Evolutionary conservation across 2,113 vertebrate genomes (phyloP).

Genomic region (Ctenodactylus gundi): DNA sequence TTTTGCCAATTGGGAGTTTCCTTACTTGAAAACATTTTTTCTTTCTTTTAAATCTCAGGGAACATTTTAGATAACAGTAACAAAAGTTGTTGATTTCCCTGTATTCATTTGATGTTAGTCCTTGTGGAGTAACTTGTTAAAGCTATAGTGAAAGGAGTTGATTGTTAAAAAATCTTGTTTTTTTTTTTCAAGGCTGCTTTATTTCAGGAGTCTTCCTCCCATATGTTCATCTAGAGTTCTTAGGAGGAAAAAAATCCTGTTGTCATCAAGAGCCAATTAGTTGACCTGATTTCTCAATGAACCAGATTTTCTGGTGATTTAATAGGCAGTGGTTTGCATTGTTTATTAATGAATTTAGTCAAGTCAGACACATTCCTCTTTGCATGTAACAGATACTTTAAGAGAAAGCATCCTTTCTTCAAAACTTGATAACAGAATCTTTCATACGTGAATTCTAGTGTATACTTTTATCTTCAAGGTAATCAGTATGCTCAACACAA

Average conservation of each 20-base stretch:
- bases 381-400: constrained; percentile 37
- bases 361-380: constrained; percentile 8
- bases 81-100: not conserved
- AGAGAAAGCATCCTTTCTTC: constrained; percentile 22
- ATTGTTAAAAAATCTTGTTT: not conserved
- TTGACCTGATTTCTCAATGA: not conserved
- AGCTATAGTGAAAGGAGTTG: constrained; percentile 4
- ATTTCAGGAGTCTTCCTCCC: not conserved
- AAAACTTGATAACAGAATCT: constrained; percentile 30
- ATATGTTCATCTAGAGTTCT: not conserved
- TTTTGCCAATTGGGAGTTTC: constrained; percentile 27
- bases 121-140: constrained; percentile 21
- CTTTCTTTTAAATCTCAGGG: not conserved
- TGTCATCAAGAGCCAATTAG: not conserved
- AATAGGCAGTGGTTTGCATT: not conserved
- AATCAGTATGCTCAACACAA: not conserved
- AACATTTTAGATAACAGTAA: not conserved
- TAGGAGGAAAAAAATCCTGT: not conserved
- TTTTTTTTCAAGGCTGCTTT: not conserved
- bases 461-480: constrained; percentile 40
- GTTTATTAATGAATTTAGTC: constrained; percentile 15
- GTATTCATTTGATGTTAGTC: not conserved
- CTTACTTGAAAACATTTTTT: constrained; percentile 30
- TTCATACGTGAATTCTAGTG: constrained; percentile 42
- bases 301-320: constrained; percentile 28